Percentiles rank a stretch among this genome's conserved stretches.
These are phyloP conservation scores for Pomacea maculata DNA, from an alignment of 1,140 invertebrate genomes.

Conservation along the genomic window DNA sequence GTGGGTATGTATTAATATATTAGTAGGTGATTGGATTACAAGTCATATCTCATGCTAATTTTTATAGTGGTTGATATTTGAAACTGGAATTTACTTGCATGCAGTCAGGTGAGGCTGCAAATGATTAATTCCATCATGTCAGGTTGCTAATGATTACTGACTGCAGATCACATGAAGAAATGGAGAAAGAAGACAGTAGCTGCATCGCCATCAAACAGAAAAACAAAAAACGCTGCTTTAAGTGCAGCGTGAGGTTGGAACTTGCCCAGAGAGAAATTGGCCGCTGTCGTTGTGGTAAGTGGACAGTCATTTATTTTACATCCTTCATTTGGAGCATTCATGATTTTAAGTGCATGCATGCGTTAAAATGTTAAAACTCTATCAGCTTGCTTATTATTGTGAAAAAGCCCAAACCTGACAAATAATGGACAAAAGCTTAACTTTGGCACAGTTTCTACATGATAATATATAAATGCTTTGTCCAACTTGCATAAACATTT, in stretches of 20 bases:
- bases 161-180: constrained; percentile 30
- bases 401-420: too few relatives aligned
- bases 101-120: too few relatives aligned
- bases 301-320: not conserved
- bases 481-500: too few relatives aligned
- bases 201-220: constrained; percentile 37
- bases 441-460: too few relatives aligned
- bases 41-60: not conserved
- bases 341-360: not conserved
- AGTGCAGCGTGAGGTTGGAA: constrained; percentile 60
- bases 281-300: constrained; percentile 61
- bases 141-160: not conserved
- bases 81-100: too few relatives aligned
- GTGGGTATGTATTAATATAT: not conserved
- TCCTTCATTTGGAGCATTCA: not conserved
- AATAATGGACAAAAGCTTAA: too few relatives aligned
- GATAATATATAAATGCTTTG: too few relatives aligned
- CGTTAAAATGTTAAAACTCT: too few relatives aligned
- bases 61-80: not conserved
- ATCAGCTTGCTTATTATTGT: too few relatives aligned
- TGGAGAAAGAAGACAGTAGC: constrained; percentile 26
- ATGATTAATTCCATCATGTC: not conserved
- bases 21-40: not conserved
- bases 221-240: constrained; percentile 58
- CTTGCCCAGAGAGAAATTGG: constrained; percentile 60